Percentiles rank a stretch among this genome's conserved stretches.
Conservation (phyloP, 2,113 vertebrate species). For the Glaucomys volans region DNA sequence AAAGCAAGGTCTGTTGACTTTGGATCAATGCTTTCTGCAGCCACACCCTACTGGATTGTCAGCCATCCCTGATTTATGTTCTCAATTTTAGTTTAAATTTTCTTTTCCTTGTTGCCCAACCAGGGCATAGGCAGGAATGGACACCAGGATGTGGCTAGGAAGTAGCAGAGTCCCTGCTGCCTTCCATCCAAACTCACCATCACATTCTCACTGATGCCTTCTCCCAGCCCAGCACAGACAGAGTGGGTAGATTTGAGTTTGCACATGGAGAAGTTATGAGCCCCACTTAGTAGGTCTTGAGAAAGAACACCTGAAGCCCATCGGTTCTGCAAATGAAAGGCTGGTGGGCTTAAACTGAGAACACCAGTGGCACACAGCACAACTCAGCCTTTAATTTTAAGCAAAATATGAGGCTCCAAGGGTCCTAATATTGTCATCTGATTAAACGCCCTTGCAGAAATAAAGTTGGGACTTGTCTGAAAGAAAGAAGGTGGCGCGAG, state of each 20-base stretch:
- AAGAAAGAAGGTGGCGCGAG: constrained; percentile 32
- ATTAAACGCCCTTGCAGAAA: background rate
- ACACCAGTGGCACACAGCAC: background rate
- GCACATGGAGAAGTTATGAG: background rate
- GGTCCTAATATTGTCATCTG: constrained; percentile 12
- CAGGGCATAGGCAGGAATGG: background rate
- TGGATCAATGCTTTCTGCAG: background rate
- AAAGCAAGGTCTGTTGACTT: background rate
- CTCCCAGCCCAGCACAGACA: background rate
- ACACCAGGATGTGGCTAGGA: accelerated
- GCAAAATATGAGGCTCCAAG: constrained; percentile 38
- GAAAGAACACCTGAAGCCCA: background rate
- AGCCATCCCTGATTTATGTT: background rate
- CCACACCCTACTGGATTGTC: background rate
- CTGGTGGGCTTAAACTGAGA: background rate
- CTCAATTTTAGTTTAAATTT: background rate
- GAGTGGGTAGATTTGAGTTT: background rate
- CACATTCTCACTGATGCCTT: background rate
- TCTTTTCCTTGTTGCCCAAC: background rate
- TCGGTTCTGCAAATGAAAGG: background rate
- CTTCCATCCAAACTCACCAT: accelerated
- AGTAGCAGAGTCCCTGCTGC: background rate
- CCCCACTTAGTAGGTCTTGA: background rate
- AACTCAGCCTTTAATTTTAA: constrained; percentile 32
- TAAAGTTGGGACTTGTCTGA: constrained; percentile 28